Base-by-base conservation (phyloP, 1,140 invertebrate genomes). In the Scaptomyza graminum region DNA sequence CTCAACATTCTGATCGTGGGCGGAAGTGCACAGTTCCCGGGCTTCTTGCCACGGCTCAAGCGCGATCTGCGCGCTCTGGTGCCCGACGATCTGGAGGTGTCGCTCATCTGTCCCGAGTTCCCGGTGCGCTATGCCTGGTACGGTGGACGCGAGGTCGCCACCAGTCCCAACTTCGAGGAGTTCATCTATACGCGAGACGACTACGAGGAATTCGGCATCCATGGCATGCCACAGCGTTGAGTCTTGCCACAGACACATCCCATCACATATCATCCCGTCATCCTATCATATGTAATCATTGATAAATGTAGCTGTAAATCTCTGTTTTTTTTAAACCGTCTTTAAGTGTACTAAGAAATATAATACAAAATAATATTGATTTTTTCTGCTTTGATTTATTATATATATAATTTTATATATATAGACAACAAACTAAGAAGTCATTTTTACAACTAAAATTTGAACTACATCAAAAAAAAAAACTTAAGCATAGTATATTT, bases 1-100 rank as follows among this genome's bases (percentile, higher is more conserved):
- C 94, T 95, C 18, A 99, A 99, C 92, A 97, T 99, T 72, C 90
- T 99, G 31, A 93, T 99, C 8, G 96, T 95, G 52, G 99, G 99
- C n/a, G 99, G 99, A 2, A 98, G 96, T 89, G 94, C 94, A 0
- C 93, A 94, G 44, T 97, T 97, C 91, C 95, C 96, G 0, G 97
- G 97, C 37, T 98, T 99, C 90, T 93, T 94, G 74, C 95, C 98
- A 13, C 92, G 98, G 85, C 92, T 99, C 49, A 95, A 94, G 59
- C 94, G 94, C 44, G 98, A 99, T 91, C 93, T 99, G 0, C 92
- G 97, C 69, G 94, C 95, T 15, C 92, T 96, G 69, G 95, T 97
- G 4, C 95, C 96, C 11, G 94, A 95, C 57, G 94, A 97, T 74
- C 96, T 94, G 90, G 93, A 95, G 75, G 95, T 98, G 1, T 94